Evolutionary conservation across 92 coral and sea anemone genomes (phyloP).

Genomic region (Zoanthus sociatus): DNA sequence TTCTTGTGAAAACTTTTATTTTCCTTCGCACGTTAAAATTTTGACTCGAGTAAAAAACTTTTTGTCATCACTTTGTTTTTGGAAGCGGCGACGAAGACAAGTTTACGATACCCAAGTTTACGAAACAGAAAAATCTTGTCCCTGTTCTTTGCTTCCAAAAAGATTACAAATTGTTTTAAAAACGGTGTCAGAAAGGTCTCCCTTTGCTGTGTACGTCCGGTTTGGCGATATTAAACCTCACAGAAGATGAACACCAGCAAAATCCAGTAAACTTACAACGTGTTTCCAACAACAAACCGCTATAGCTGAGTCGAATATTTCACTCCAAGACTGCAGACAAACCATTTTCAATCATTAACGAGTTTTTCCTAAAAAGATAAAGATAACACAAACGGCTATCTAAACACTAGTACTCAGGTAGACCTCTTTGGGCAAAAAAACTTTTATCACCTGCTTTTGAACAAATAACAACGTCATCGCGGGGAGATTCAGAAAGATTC

Average conservation of each 20-base stretch:
- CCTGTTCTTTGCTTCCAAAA: not conserved
- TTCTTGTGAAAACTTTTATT: slow-evolving; percentile 9
- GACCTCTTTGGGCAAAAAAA: not conserved
- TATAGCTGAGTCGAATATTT: not conserved
- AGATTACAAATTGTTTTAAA: not conserved
- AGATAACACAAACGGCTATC: not conserved
- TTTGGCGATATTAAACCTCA: not conserved
- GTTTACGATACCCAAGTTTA: not conserved
- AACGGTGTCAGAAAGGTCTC: not conserved
- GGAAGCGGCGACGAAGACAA: not conserved
- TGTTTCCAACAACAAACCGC: not conserved
- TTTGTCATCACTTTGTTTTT: not conserved
- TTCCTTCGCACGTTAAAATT: not conserved
- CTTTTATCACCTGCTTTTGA: slow-evolving; percentile 19
- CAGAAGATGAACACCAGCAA: not conserved
- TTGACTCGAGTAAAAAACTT: not conserved
- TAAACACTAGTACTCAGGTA: not conserved
- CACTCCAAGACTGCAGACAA: too few relatives aligned
- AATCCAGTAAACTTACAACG: not conserved
- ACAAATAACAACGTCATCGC: slow-evolving; percentile 19
- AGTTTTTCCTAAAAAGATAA: not conserved
- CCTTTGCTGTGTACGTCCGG: not conserved
- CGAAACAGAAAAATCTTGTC: not conserved
- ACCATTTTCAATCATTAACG: not conserved
- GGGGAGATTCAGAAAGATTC: too few relatives aligned